These are phyloP conservation scores for Armadillidium nasatum DNA, from an alignment of 1,140 invertebrate genomes.

Conservation along the genomic window DNA sequence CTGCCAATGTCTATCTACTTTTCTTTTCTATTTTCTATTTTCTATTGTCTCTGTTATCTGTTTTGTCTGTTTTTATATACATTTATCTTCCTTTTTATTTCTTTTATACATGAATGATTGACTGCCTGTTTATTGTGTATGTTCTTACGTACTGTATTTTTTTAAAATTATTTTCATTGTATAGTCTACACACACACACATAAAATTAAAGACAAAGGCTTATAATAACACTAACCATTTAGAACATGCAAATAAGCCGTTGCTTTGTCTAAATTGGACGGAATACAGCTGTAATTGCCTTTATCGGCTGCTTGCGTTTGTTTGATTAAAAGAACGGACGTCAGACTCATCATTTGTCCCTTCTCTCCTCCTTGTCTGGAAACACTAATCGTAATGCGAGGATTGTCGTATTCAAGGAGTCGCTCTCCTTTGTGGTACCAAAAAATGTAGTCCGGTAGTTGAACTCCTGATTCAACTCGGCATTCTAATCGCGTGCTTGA, in stretches of 20 bases:
- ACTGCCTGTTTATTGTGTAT: too few species aligned
- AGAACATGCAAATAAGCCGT: constrained; percentile 48
- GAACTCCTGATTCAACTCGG: constrained; percentile 45
- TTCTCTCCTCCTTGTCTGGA: constrained; percentile 42
- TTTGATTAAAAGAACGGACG: constrained; percentile 44
- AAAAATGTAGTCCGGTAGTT: constrained; percentile 47
- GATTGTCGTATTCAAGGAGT: constrained; percentile 41
- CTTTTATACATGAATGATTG: too few species aligned
- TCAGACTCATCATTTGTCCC: constrained; percentile 38
- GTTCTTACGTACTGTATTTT: too few species aligned
- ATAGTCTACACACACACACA: too few species aligned
- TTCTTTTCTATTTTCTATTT: too few species aligned
- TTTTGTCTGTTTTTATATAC: too few species aligned
- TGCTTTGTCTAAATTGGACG: constrained; percentile 48
- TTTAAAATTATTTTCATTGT: too few species aligned
- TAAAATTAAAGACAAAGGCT: too few species aligned
- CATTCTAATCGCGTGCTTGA: constrained; percentile 47
- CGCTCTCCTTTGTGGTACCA: constrained; percentile 45
- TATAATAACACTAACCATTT: constrained; percentile 44
- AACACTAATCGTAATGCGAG: constrained; percentile 47
- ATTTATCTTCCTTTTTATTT: too few species aligned
- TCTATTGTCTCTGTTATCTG: too few species aligned
- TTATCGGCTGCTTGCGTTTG: constrained; percentile 46
- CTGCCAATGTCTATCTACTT: too few species aligned
- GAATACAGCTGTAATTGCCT: constrained; percentile 49